Evolutionary conservation across 2,888 invertebrate genomes (phyloP).

Genomic region (Chalcosyrphus nemorum): DNA sequence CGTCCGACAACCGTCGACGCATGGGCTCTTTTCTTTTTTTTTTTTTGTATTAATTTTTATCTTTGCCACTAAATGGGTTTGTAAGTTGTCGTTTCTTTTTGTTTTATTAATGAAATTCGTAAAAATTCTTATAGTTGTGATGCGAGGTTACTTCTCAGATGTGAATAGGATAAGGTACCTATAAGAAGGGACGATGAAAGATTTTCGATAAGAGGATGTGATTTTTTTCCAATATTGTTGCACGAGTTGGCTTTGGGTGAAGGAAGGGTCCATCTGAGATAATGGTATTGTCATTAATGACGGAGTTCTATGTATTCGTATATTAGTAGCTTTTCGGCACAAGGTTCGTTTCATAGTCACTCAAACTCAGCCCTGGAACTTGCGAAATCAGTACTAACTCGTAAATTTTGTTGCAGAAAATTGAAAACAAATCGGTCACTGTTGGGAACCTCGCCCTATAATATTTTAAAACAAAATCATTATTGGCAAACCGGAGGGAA

Average conservation of each 20-base stretch:
- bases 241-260: not conserved
- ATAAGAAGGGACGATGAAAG: not conserved
- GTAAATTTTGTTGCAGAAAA: too few relatives aligned
- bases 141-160: slow-evolving; percentile 11
- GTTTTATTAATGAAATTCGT: slow-evolving; percentile 22
- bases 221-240: not conserved
- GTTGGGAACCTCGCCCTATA: too few relatives aligned
- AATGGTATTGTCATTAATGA: too few relatives aligned
- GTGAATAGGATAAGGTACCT: not conserved
- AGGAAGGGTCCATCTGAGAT: not conserved
- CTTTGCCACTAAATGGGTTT: slow-evolving; percentile 21
- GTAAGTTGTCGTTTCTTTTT: not conserved
- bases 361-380: too few relatives aligned
- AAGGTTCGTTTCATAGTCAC: too few relatives aligned
- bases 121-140: slow-evolving; percentile 16
- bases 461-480: too few relatives aligned
- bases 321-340: too few relatives aligned
- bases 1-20: slow-evolving; percentile 46
- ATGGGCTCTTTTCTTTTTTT: slow-evolving; percentile 2
- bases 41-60: slow-evolving; percentile 17
- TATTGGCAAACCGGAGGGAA: too few relatives aligned
- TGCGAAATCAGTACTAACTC: too few relatives aligned
- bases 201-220: not conserved
- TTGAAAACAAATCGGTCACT: too few relatives aligned
- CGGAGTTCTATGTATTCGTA: too few relatives aligned